A percentile compares a stretch with the other conserved stretches of the same genome.
phyloP scores from a whole-genome alignment of 2,113 vertebrate genomes.

The Chaetodon auriga region DNA sequence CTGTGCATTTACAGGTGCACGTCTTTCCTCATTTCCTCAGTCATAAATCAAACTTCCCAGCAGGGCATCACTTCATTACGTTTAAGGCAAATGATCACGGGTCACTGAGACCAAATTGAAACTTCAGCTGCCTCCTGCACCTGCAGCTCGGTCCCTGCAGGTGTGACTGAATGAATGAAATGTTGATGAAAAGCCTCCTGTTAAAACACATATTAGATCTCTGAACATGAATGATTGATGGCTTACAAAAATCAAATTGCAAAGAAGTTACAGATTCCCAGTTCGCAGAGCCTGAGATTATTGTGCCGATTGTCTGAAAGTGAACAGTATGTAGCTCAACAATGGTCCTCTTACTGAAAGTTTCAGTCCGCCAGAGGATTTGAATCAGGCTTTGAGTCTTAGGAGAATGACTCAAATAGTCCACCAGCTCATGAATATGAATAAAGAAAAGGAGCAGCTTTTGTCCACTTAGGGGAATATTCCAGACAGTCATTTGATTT shows the following conservation, averaged over 20 bases:
- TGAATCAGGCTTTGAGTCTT: slow-evolving; percentile 46
- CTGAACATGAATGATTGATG: slow-evolving; percentile 20
- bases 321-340: slow-evolving; percentile 41
- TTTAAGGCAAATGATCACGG: slow-evolving; percentile 20
- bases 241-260: slow-evolving; percentile 37
- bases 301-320: slow-evolving; percentile 37
- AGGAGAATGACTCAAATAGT: slow-evolving; percentile 49
- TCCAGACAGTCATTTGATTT: slow-evolving; percentile 21
- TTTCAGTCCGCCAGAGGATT: slow-evolving; percentile 12
- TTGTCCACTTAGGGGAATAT: slow-evolving; percentile 35
- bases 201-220: slow-evolving; percentile 32
- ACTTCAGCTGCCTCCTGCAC: slow-evolving; percentile 34
- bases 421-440: slow-evolving; percentile 64
- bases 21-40: slow-evolving; percentile 8
- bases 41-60: slow-evolving; percentile 33
- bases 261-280: slow-evolving; percentile 19
- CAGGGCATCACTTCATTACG: not conserved
- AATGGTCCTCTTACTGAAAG: slow-evolving; percentile 25
- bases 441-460: slow-evolving; percentile 44
- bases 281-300: not conserved
- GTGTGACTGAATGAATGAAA: slow-evolving; percentile 18
- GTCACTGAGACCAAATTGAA: slow-evolving; percentile 23
- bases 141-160: slow-evolving; percentile 14
- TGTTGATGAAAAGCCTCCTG: not conserved
- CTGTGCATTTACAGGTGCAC: slow-evolving; percentile 1